A percentile compares a stretch with the other conserved stretches of the same genome.
Evolutionary conservation across 2,113 vertebrate genomes (phyloP).

Genomic region (Tapirus terrestris): DNA sequence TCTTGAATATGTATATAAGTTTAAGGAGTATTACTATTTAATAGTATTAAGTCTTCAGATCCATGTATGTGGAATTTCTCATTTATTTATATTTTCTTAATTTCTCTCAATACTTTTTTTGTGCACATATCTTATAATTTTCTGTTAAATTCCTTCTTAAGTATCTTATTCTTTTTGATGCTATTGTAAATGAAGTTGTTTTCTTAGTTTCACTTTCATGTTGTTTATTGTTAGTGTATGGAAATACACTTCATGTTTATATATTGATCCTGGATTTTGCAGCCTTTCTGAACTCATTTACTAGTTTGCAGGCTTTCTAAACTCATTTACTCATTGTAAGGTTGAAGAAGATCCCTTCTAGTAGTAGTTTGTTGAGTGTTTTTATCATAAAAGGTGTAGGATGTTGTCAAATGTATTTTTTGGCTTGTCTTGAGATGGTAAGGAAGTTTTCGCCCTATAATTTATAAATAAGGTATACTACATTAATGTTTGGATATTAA

Average conservation of each 20-base stretch:
- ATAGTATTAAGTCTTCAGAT: neutral
- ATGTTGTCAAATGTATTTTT: too few species aligned
- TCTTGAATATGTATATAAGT: neutral
- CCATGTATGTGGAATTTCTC: neutral
- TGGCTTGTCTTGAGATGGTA: too few species aligned
- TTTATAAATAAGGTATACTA: neutral
- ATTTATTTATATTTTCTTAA: neutral
- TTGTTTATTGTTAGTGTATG: too few species aligned
- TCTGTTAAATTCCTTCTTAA: neutral
- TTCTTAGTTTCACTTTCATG: too few species aligned
- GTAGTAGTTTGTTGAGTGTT: neutral
- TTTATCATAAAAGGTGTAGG: neutral
- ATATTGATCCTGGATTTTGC: neutral
- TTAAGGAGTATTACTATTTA: neutral
- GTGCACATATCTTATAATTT: neutral
- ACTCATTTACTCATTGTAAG: neutral
- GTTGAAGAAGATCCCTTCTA: neutral
- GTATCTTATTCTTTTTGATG: neutral
- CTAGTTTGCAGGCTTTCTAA: neutral
- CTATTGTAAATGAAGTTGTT: too few species aligned
- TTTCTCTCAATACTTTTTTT: neutral
- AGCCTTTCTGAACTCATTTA: neutral
- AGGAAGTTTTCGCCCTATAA: too few species aligned
- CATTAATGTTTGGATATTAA: neutral
- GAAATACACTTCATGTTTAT: neutral